Base-by-base conservation (phyloP, 2,888 invertebrate species). In the Synergus umbraculus region DNA sequence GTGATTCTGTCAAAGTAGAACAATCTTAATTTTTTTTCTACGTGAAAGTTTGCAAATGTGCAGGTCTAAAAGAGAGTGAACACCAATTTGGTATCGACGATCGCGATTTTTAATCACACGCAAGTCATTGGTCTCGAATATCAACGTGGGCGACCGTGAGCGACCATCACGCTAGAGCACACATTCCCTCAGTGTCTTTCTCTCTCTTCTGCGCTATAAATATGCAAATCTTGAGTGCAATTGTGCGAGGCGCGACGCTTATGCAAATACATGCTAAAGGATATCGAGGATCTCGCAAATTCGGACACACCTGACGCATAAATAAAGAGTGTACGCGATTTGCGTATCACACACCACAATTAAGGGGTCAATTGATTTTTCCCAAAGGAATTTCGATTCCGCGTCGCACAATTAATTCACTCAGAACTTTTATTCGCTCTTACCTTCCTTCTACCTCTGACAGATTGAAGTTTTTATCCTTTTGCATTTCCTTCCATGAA, bases 251-350 rank as follows among this genome's bases (percentile, higher is more conserved):
- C 76, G 80, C 80, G 83, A 78, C 81, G 82, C 80, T 84, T 84
- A 88, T 88, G 88, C 85, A 88, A 88, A 88, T 88, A 85, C 87
- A 87, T 88, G 88, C 85, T 85, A 85, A 83, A 78, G 83, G 79
- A 85, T 87, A 87, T 85, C 83, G 86, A 85, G 84, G 83, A 41
- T 60, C 80, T 80, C 78, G 78, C 78, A 80, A 82, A 83, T 82
- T 80, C 78, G 80, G 79, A 76, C 81, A 80, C 79, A 78, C 80
- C 81, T 83, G 82, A 82, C 80, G 80, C 82, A 80, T 78, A 81
- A 81, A 81, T 49, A 69, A 79, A 78, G 67, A 66, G 63, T 37
- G 63, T 41, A 13, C 37, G n/a, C 73, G 29, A 73, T 73, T 73
- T 41, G 18, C 54, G 73, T 54, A 54, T 54, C 22, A 22, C 67